A percentile compares a stretch with the other conserved stretches of the same genome.
These are phyloP conservation scores for Cyprinodon tularosa DNA, from an alignment of 2,113 vertebrate species.

Conservation along the genomic window DNA sequence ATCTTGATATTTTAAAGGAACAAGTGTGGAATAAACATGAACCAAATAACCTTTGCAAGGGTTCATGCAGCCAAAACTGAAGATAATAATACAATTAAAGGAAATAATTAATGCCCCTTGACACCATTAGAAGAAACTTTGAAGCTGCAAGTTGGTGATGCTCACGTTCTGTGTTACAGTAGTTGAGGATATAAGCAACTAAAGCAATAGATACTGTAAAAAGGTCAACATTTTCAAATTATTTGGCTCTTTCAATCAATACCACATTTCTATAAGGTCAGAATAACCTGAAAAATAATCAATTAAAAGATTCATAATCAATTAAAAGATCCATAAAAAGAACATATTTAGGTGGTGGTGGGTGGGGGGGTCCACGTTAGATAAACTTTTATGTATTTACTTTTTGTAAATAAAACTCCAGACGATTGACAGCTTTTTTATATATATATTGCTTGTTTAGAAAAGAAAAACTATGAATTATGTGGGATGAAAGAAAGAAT, in stretches of 20 bases:
- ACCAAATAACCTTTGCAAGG: constrained; percentile 50
- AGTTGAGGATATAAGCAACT: neutral
- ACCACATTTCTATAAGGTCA: neutral
- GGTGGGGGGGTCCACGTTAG: no score
- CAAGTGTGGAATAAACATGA: constrained; percentile 38
- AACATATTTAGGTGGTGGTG: neutral
- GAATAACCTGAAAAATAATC: neutral
- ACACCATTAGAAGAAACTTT: constrained; percentile 18
- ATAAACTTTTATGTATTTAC: no score
- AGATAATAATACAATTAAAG: constrained; percentile 24
- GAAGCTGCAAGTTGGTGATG: neutral
- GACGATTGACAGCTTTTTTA: no score
- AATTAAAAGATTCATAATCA: neutral
- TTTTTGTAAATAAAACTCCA: no score
- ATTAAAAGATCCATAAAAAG: no score
- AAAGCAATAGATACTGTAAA: neutral
- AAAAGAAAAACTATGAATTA: no score
- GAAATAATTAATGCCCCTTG: constrained; percentile 8
- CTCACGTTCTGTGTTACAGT: neutral
- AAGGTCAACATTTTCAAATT: neutral
- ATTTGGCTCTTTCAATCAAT: no score
- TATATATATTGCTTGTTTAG: no score
- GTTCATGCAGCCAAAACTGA: constrained; percentile 10
- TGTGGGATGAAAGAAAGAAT: no score
- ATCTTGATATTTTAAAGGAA: constrained; percentile 36